Base-by-base conservation (phyloP, 2,113 vertebrate genomes). In the Loxodonta africana region DNA sequence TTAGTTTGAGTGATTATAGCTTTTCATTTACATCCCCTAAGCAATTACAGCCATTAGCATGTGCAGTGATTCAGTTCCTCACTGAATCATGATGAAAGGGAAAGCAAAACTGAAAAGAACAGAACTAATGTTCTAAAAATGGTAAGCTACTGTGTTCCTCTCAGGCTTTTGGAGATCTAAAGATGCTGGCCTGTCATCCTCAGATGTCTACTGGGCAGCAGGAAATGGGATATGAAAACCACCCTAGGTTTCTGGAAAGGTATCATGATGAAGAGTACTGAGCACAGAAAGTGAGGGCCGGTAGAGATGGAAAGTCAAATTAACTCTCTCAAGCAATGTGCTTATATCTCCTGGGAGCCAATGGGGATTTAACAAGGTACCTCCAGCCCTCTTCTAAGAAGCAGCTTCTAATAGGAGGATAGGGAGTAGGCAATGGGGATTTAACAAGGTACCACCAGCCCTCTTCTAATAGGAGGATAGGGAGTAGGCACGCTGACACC, bases 1-100 rank as follows among this genome's bases (percentile, higher is more conserved):
- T 93, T 94, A 78, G 77, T 94, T 77, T 85, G 74, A 90, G 60
- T 63, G 81, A 95, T 94, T 94, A 48, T 73, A 78, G 94, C 62
- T 90, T 76, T 96, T 90, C 77, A 71, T 88, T 89, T 90, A 71
- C 90, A 94, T 84, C 81, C 84, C 30, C 77, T 87, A 74, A 94
- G 90, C 90, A 95, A 84, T 94, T 78, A 83, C 20, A 88, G 63
- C 46, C 65, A 83, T 86, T 87, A 60, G 63, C 82, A 83, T 53
- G 60, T 53, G 65, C 46, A 23, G 74, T 83, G 85, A 92, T 83
- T 95, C 69, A 81, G 44, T 84, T 88, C 74, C 96, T 26, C 62
- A 80, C 25, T n/a, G 90, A 95, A 81, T 93, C 67, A 73, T 33
- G 46, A 57, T 65, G 65, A 93, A 77, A 90, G 48, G 41, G 53